Conservation (phyloP, 2,113 vertebrate genomes). For the Phrynosoma platyrhinos region DNA sequence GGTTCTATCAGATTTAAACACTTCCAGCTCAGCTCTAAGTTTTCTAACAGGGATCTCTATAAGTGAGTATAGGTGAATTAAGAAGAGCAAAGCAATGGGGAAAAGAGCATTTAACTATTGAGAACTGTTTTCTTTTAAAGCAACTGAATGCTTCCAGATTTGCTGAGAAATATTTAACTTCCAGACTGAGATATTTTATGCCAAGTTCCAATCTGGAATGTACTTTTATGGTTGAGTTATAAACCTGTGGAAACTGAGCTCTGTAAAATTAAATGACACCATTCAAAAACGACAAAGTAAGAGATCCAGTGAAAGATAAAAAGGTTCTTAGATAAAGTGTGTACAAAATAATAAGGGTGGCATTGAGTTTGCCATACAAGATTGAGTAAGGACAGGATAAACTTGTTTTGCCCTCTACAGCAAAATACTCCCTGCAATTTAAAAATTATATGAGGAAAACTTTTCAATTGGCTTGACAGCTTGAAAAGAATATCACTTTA, state of each 20-base stretch:
- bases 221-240: slow-evolving; percentile 36
- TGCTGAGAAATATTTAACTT: slow-evolving; percentile 31
- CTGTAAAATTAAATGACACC: slow-evolving; percentile 8
- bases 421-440: background rate
- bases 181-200: background rate
- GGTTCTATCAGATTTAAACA: background rate
- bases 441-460: slow-evolving; percentile 1
- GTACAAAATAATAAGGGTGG: slow-evolving; percentile 33
- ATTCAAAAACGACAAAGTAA: slow-evolving; percentile 24
- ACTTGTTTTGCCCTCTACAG: slow-evolving; percentile 30
- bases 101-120: background rate
- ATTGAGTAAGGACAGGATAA: slow-evolving; percentile 29
- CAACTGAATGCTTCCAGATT: background rate
- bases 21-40: background rate
- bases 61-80: background rate
- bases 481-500: background rate
- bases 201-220: slow-evolving; percentile 23
- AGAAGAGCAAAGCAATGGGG: background rate
- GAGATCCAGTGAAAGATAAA: slow-evolving; percentile 13
- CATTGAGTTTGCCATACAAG: slow-evolving; percentile 28
- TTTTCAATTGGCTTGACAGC: background rate
- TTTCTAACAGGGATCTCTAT: background rate
- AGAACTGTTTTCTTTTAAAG: background rate
- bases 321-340: slow-evolving; percentile 1
- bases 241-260: slow-evolving; percentile 14